phyloP scores from a whole-genome alignment of 2,113 vertebrate species.

The Phrynosoma platyrhinos region DNA sequence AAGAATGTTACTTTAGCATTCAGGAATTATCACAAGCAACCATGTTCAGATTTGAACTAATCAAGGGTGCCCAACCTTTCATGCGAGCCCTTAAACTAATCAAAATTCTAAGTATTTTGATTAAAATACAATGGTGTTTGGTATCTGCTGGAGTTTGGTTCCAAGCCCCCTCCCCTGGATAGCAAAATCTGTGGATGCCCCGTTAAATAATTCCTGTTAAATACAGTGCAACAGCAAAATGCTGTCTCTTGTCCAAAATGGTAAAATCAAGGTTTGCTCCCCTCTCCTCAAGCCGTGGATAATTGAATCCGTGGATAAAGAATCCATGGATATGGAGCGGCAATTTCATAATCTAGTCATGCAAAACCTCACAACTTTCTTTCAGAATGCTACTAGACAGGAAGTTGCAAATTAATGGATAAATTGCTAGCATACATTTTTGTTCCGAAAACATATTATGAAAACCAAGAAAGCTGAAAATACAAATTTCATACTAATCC shows the following conservation, averaged over 20 bases:
- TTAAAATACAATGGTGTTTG: neutral
- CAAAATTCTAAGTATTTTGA: neutral
- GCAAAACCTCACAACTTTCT: neutral
- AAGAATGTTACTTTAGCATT: neutral
- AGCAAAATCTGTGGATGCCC: too few relatives aligned
- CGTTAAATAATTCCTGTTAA: too few relatives aligned
- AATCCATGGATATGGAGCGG: neutral
- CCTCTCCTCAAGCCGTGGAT: too few relatives aligned
- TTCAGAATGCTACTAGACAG: neutral
- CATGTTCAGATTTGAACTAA: neutral
- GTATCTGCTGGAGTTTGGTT: too few relatives aligned
- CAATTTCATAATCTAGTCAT: neutral
- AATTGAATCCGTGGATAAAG: too few relatives aligned
- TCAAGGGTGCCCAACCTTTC: neutral
- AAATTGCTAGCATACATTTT: neutral
- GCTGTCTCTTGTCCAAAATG: too few relatives aligned
- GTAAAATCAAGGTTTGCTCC: too few relatives aligned
- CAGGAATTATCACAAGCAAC: neutral
- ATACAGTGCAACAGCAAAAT: too few relatives aligned
- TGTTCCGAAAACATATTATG: neutral
- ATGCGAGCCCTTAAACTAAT: neutral
- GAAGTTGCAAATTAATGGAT: neutral
- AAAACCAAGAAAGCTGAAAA: conserved; percentile 17
- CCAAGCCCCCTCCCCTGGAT: too few relatives aligned
- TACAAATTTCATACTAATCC: conserved; percentile 8